Percentiles rank a stretch among this genome's conserved stretches.
These are phyloP conservation scores for Hedya salicella DNA, from an alignment of 2,888 invertebrate species.

Conservation along the genomic window DNA sequence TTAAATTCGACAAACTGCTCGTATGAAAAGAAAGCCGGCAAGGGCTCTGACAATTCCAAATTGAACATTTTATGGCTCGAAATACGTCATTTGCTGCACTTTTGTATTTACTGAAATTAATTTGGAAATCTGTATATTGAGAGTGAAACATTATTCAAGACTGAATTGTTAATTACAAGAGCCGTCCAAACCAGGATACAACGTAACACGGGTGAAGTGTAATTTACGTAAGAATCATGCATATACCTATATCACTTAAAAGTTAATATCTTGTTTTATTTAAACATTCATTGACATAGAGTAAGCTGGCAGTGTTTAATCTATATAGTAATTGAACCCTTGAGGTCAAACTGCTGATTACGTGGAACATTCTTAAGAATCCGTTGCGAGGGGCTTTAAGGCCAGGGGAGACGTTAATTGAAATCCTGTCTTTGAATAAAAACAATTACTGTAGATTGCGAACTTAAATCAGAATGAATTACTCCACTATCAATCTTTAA, in stretches of 20 bases:
- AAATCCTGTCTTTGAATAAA: constrained; percentile 31
- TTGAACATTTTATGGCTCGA: background rate
- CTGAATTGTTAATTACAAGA: background rate
- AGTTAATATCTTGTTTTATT: no score
- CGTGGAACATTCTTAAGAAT: no score
- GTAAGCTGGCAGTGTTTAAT: no score
- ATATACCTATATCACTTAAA: no score
- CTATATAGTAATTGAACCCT: no score
- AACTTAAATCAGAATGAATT: constrained; percentile 25
- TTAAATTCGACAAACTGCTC: constrained; percentile 24
- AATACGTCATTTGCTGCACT: background rate
- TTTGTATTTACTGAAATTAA: background rate
- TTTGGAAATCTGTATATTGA: background rate
- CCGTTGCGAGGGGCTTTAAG: background rate
- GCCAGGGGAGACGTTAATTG: constrained; percentile 29
- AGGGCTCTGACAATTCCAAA: background rate
- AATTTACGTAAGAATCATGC: no score
- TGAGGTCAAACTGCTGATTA: no score
- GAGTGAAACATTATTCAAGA: background rate
- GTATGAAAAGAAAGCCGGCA: constrained; percentile 9
- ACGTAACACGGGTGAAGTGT: background rate
- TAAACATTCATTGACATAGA: no score
- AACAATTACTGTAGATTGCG: constrained; percentile 36
- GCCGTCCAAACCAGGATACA: background rate
- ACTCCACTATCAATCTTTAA: constrained; percentile 20